These are phyloP conservation scores for Callaeas wilsoni DNA, from an alignment of 2,113 vertebrate genomes.

Conservation along the genomic window DNA sequence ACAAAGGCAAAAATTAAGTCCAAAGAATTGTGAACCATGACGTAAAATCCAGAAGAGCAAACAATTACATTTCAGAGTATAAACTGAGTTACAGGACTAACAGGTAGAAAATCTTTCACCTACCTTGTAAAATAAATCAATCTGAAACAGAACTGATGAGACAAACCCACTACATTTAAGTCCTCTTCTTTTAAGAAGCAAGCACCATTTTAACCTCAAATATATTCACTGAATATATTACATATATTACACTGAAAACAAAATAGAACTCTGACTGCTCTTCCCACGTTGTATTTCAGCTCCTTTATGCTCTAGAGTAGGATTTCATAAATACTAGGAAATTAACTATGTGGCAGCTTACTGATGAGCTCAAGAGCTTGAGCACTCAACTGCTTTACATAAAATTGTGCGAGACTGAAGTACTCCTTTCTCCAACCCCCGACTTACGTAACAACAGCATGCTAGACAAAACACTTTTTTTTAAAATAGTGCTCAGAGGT, in stretches of 20 bases:
- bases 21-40: not conserved
- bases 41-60: not conserved
- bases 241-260: not conserved
- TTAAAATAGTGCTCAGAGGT: not conserved
- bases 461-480: not conserved
- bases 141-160: not conserved
- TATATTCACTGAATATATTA: no score
- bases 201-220: not conserved
- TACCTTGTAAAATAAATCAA: not conserved
- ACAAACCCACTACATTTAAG: not conserved
- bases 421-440: not conserved
- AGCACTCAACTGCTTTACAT: not conserved
- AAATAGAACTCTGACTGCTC: not conserved
- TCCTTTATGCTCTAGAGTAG: not conserved
- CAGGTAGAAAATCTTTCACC: not conserved
- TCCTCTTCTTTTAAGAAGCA: not conserved
- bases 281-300: not conserved
- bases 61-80: not conserved
- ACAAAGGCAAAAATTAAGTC: not conserved
- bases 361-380: not conserved
- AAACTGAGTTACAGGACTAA: not conserved
- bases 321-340: not conserved
- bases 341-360: not conserved
- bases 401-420: not conserved
- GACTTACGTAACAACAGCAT: not conserved